Conservation (phyloP, 1,140 invertebrate genomes). For the Pseudomyrmex flavicornis region DNA sequence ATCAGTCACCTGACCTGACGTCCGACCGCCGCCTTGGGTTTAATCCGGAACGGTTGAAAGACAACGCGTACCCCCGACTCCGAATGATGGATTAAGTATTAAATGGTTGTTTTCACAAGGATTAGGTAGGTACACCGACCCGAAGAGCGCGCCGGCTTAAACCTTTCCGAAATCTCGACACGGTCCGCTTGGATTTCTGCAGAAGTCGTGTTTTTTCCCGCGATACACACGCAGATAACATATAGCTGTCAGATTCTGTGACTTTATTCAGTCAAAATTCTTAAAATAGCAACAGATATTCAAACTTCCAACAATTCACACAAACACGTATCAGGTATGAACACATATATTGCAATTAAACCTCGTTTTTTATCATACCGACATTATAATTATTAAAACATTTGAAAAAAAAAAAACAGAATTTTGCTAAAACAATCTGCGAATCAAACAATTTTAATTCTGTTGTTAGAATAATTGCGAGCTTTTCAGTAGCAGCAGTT, state of each 20-base stretch:
- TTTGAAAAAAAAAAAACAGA: no score
- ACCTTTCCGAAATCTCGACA: not conserved
- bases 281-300: not conserved
- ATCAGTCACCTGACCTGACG: constrained; percentile 69
- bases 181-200: constrained; percentile 39
- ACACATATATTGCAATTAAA: not conserved
- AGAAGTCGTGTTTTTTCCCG: constrained; percentile 67
- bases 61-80: constrained; percentile 53
- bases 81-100: constrained; percentile 79
- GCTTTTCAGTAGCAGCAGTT: constrained; percentile 5
- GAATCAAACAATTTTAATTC: not conserved
- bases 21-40: constrained; percentile 62
- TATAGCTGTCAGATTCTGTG: constrained; percentile 30
- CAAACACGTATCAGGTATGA: not conserved
- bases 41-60: constrained; percentile 72
- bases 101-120: constrained; percentile 80
- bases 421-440: no score
- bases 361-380: no score
- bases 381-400: no score
- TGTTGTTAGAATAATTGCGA: not conserved
- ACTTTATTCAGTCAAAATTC: not conserved
- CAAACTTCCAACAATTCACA: not conserved
- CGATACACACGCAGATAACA: constrained; percentile 57
- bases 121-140: constrained; percentile 65
- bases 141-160: constrained; percentile 26